These are phyloP conservation scores for Nysson spinosus DNA, from an alignment of 2,888 invertebrate species.

Conservation along the genomic window DNA sequence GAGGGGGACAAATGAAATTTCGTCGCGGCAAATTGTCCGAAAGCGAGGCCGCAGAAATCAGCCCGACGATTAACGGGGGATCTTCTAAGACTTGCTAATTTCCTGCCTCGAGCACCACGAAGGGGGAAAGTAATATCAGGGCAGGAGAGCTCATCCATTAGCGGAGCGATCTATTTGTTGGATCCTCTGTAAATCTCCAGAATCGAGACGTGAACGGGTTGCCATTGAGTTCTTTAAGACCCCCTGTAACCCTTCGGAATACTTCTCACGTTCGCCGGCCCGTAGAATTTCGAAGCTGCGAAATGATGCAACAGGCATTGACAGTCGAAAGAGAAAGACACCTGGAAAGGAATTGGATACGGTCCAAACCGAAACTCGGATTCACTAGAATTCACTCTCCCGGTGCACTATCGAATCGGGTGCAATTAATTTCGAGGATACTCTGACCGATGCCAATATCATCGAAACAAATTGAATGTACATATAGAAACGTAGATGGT, in stretches of 20 bases:
- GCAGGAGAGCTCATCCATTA: constrained; percentile 54
- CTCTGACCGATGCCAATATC: constrained; percentile 1
- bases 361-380: constrained; percentile 48
- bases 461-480: constrained; percentile 13
- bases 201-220: constrained; percentile 49
- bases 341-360: constrained; percentile 52
- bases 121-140: constrained; percentile 41
- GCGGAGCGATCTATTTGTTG: constrained; percentile 53
- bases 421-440: constrained; percentile 29
- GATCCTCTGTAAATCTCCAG: constrained; percentile 42
- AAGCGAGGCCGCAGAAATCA: constrained; percentile 65
- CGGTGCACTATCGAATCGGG: constrained; percentile 10
- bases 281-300: constrained; percentile 22
- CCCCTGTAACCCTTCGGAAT: constrained; percentile 27
- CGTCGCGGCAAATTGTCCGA: constrained; percentile 68
- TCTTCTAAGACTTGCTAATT: constrained; percentile 64
- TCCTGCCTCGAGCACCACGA: constrained; percentile 25
- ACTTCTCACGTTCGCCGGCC: constrained; percentile 45
- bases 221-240: constrained; percentile 26
- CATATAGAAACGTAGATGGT: background rate
- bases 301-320: constrained; percentile 62
- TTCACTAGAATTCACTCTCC: constrained; percentile 14
- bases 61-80: constrained; percentile 62
- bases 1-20: constrained; percentile 69
- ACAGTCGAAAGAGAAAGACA: constrained; percentile 43